Conservation (phyloP, 30 jellyfish, hydroid and myxozoan species). For the Aurelia aurita region DNA sequence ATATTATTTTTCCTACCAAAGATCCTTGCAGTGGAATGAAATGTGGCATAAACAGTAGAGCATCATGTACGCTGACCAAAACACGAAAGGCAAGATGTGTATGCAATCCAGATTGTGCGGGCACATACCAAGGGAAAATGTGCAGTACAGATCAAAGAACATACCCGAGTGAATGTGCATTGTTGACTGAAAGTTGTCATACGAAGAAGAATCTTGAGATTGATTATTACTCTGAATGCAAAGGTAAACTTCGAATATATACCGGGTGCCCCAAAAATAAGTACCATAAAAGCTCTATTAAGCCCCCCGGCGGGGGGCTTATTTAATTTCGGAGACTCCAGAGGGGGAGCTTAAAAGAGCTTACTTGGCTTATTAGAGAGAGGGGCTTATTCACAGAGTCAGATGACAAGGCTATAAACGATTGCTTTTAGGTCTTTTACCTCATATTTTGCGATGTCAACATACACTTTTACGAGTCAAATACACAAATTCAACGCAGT, state of each 20-base stretch:
- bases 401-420: no score
- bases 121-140: conserved; percentile 39
- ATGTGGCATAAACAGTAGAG: conserved; percentile 50
- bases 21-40: conserved; percentile 67
- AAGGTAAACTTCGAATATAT: conserved; percentile 57
- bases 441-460: no score
- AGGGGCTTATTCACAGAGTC: no score
- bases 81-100: conserved; percentile 61
- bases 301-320: no score
- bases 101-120: conserved; percentile 68
- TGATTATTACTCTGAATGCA: conserved; percentile 64
- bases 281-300: no score
- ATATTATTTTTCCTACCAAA: background rate
- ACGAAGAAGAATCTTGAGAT: conserved; percentile 31
- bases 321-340: no score
- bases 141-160: conserved; percentile 82
- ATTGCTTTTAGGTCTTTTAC: no score
- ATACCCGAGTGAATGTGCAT: conserved; percentile 62
- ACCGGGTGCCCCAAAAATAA: no score
- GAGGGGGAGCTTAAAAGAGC: no score
- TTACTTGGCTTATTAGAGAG: no score
- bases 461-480: no score
- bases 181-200: conserved; percentile 58
- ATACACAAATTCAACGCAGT: no score
- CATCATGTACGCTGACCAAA: conserved; percentile 35